Percentiles rank a stretch among this genome's conserved stretches.
Evolutionary conservation across 2,888 invertebrate species (phyloP).

Genomic region (Harmothoe impar): DNA sequence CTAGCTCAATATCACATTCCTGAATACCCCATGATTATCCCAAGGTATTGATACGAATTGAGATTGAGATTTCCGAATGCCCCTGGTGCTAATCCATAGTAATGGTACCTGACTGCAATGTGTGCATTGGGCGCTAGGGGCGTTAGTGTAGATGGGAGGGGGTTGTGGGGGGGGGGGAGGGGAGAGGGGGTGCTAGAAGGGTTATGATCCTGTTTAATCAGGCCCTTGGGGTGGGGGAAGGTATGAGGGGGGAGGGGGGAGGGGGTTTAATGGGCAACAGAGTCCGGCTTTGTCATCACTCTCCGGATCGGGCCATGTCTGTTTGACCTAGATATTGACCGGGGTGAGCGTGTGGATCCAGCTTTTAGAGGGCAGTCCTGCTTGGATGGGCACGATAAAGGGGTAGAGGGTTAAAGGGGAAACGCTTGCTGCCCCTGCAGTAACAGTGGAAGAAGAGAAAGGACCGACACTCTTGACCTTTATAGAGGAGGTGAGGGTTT

Average conservation of each 20-base stretch:
- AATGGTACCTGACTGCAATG: neutral
- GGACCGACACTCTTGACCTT: too few relatives aligned
- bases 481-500: too few relatives aligned
- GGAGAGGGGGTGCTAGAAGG: neutral
- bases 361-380: too few relatives aligned
- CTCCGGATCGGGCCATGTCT: neutral
- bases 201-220: constrained; percentile 10
- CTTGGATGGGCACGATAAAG: too few relatives aligned
- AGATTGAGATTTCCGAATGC: constrained; percentile 17
- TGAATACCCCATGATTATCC: too few relatives aligned
- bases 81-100: neutral
- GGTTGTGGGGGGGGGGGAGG: neutral
- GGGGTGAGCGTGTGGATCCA: neutral
- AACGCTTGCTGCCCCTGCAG: too few relatives aligned
- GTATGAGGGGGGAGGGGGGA: neutral
- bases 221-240: neutral
- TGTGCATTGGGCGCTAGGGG: too few relatives aligned
- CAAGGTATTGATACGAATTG: too few relatives aligned
- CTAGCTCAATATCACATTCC: too few relatives aligned
- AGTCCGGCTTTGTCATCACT: constrained; percentile 15
- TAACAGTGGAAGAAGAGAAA: too few relatives aligned
- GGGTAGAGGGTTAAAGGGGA: too few relatives aligned
- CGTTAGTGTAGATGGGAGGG: too few relatives aligned
- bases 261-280: neutral
- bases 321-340: neutral